Base-by-base conservation (phyloP, 35 echinoderm and acorn worm species). In the Acanthaster planci region DNA sequence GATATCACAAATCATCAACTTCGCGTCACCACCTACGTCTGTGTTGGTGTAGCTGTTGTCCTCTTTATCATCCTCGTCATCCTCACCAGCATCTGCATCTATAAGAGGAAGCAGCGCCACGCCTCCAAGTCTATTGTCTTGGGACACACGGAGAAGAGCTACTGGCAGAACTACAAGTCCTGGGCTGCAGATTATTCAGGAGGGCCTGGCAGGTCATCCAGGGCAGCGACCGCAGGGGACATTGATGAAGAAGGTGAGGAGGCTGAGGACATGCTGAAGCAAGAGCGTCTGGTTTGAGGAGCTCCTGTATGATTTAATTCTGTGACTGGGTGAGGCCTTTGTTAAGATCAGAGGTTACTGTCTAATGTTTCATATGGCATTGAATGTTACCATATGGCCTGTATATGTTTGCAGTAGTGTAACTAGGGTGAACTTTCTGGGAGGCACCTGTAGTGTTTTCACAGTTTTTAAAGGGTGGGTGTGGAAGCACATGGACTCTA, bases 101-200 rank as follows among this genome's bases (percentile, higher is more conserved):
- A 86, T 29, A 77, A 86, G 27, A 86, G 84, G 34, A 19, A 68
- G 50, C 76, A 23, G 36, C 44, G 39, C 40, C 54, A 85, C 39
- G 16, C 12, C 26, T 23, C 6, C 38, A 40, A 36, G 15, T 75
- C 23, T 23, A 38, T 64, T 26, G 21, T 12, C 39, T 38, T 34
- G 40, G 56, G 40, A 18, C 82, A 39, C 14, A 21, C 40, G 26
- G 84, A 86, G 51, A 76, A 53, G 27, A 86, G 39, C 84, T 86
- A 86, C 44, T 86, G 84, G 84, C 67, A 86, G 72, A 86, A 68
- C 21, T 86, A 86, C 75, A 86, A 86, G 76, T 50, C 75, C 75
- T 86, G 84, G 84, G 84, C 84, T 10, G 52, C 9, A 18, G 84
- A 86, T 10, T 86, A 76, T 27, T 47, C 37, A 18, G 58, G 39